These are phyloP conservation scores for Troglohyphantes excavatus DNA, from an alignment of 2,888 invertebrate genomes.

Conservation along the genomic window DNA sequence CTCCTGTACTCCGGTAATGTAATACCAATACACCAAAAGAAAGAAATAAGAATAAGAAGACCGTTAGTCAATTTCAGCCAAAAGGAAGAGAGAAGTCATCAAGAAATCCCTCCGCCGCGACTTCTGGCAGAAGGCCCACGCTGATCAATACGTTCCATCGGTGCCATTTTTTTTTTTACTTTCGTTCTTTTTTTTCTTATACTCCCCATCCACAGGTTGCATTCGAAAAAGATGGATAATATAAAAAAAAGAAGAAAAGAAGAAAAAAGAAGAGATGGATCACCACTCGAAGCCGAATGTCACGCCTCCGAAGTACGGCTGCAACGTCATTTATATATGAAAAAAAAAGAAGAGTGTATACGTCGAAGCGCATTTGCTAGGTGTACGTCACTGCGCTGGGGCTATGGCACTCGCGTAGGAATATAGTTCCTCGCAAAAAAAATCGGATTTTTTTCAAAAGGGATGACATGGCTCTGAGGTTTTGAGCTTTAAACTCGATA, in stretches of 20 bases:
- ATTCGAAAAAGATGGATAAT: constrained; percentile 69
- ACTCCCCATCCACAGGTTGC: constrained; percentile 70
- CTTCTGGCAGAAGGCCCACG: constrained; percentile 74
- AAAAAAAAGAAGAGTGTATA: constrained; percentile 33
- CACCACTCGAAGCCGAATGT: constrained; percentile 75
- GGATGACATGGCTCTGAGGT: constrained; percentile 64
- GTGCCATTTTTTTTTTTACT: constrained; percentile 21
- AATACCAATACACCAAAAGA: too few species aligned
- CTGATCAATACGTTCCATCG: constrained; percentile 75
- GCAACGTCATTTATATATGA: constrained; percentile 68
- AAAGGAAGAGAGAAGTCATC: constrained; percentile 73
- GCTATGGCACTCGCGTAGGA: constrained; percentile 23
- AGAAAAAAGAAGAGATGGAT: constrained; percentile 72
- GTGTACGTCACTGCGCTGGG: constrained; percentile 15
- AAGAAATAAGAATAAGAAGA: background rate
- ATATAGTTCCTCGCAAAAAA: constrained; percentile 53
- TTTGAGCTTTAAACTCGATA: constrained; percentile 74
- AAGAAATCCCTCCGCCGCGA: constrained; percentile 68
- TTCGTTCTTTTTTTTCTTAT: constrained; percentile 8
- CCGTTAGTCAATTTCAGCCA: constrained; percentile 75
- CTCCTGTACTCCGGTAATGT: too few species aligned
- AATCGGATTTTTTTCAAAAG: constrained; percentile 35
- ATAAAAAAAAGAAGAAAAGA: constrained; percentile 36
- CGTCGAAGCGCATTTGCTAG: constrained; percentile 59
- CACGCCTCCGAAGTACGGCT: constrained; percentile 69